Evolutionary conservation across 2,113 vertebrate genomes (phyloP).

Genomic region (Albula glossodonta): DNA sequence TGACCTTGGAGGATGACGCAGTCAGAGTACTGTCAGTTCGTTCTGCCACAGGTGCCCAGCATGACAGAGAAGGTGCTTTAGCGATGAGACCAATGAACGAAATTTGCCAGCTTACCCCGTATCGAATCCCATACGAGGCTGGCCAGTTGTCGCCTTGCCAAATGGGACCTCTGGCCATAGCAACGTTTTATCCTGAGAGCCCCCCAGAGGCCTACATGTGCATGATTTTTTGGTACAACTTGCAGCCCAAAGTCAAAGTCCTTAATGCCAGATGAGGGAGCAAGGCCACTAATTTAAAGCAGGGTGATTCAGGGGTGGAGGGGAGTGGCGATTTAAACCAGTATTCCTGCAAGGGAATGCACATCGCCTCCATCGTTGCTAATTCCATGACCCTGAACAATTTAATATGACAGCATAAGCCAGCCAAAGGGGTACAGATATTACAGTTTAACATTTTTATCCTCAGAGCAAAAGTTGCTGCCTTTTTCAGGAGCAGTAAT

Average conservation of each 20-base stretch:
- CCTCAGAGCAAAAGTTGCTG: constrained; percentile 56
- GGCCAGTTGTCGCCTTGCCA: no score
- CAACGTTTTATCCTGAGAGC: no score
- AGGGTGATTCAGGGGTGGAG: constrained; percentile 57
- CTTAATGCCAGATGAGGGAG: no score
- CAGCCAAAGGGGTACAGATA: constrained; percentile 59
- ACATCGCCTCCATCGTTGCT: constrained; percentile 25
- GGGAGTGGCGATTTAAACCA: constrained; percentile 53
- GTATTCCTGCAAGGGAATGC: not conserved
- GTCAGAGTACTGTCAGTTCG: no score
- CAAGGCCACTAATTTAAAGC: constrained; percentile 55
- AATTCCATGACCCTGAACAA: constrained; percentile 18
- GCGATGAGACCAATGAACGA: no score
- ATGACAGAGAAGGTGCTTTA: no score
- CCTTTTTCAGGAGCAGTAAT: constrained; percentile 65
- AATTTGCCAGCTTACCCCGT: no score
- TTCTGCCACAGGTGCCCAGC: no score
- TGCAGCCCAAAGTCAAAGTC: not conserved
- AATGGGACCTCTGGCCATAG: no score
- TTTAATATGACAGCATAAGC: constrained; percentile 56
- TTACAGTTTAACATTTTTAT: constrained; percentile 65
- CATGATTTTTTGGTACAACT: not conserved
- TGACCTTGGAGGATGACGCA: no score
- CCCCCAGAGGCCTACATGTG: no score
- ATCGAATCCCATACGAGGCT: no score